Evolutionary conservation across 2,113 vertebrate genomes (phyloP).

Genomic region (Falco punctatus): DNA sequence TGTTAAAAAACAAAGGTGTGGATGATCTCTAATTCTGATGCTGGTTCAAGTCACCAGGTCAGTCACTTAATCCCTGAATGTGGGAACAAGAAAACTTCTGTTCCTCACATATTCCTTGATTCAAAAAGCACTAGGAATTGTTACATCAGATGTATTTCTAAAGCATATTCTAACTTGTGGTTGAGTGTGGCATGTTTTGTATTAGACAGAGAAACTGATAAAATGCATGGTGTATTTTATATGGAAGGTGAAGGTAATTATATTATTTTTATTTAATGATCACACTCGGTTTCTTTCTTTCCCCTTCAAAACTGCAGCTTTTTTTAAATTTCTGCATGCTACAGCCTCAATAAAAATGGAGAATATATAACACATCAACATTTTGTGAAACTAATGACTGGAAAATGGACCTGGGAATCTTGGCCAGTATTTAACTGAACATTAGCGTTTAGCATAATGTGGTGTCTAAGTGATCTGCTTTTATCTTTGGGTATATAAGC

Average conservation of each 20-base stretch:
- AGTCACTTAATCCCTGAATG: not conserved
- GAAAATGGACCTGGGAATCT: not conserved
- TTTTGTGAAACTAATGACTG: not conserved
- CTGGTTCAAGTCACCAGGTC: not conserved
- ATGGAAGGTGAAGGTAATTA: accelerated
- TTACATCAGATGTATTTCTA: not conserved
- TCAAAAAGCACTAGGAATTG: not conserved
- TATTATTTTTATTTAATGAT: not conserved
- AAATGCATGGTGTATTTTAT: not conserved
- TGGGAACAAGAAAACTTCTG: not conserved
- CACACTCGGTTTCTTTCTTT: not conserved
- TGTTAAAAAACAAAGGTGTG: not conserved
- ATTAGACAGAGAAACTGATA: not conserved
- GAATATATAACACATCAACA: not conserved
- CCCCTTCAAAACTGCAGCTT: not conserved
- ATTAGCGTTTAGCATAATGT: not conserved
- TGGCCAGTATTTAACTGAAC: not conserved
- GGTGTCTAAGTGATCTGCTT: not conserved
- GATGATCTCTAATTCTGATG: not conserved
- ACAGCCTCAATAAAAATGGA: not conserved
- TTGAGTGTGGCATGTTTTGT: not conserved
- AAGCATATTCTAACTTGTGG: not conserved
- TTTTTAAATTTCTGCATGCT: not conserved
- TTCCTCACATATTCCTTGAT: not conserved
- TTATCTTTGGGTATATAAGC: not conserved